phyloP scores from a whole-genome alignment of 2,797 vertebrate genomes.

The Eulemur albifrons region DNA sequence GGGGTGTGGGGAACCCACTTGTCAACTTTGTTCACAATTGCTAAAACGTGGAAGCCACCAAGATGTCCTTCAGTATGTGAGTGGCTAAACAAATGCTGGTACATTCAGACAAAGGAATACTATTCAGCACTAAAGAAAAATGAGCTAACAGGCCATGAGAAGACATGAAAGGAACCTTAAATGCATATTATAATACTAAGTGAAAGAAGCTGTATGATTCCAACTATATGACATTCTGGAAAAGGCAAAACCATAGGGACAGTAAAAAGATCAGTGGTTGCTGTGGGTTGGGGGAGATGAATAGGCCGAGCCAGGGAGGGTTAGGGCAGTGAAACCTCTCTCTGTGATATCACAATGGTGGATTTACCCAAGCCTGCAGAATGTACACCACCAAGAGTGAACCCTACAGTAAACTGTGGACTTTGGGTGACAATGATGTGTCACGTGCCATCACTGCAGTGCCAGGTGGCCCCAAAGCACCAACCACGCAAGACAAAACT shows the following conservation, averaged over 20 bases:
- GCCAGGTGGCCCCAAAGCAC: not conserved
- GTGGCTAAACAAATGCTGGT: not conserved
- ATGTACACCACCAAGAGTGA: not conserved
- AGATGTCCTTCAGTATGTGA: no score
- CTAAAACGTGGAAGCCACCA: not conserved
- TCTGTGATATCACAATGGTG: not conserved
- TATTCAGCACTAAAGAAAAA: not conserved
- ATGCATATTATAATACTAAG: not conserved
- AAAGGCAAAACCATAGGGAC: not conserved
- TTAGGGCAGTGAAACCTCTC: not conserved
- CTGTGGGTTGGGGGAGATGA: not conserved
- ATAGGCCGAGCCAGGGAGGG: not conserved
- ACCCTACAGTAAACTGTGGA: not conserved
- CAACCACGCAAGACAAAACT: not conserved
- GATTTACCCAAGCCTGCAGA: not conserved
- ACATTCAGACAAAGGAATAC: not conserved
- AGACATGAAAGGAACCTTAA: not conserved
- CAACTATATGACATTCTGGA: not conserved
- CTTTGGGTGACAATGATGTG: not conserved
- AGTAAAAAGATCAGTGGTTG: not conserved
- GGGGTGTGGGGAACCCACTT: not conserved
- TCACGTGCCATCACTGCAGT: rapidly evolving
- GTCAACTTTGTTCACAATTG: not conserved
- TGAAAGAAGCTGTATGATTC: not conserved
- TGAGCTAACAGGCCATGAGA: not conserved